Evolutionary conservation across 2,797 vertebrate genomes (phyloP).

Genomic region (Emydoidea blandingii): DNA sequence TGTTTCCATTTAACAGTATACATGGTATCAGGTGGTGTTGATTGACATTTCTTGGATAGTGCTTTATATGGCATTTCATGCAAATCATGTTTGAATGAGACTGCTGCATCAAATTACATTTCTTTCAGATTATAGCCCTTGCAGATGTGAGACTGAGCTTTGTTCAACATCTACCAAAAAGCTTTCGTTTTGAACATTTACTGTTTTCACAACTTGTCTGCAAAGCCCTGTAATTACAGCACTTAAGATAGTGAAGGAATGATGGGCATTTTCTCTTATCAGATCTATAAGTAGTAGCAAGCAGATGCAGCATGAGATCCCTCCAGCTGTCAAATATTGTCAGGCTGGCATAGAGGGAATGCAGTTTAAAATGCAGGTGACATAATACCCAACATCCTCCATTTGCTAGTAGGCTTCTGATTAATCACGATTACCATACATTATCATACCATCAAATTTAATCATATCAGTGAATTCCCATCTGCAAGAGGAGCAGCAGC

Average conservation of each 20-base stretch:
- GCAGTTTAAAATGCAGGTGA: conserved; percentile 95
- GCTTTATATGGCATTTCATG: conserved; percentile 89
- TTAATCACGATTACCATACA: conserved; percentile 97
- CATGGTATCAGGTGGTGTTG: conserved; percentile 87
- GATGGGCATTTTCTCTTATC: conserved; percentile 78
- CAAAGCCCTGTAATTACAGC: conserved; percentile 78
- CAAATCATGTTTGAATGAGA: conserved; percentile 87
- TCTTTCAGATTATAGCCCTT: conserved; percentile 79
- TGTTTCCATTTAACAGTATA: conserved; percentile 65
- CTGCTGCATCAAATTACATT: conserved; percentile 86
- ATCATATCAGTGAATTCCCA: conserved; percentile 91
- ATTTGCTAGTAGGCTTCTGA: conserved; percentile 92
- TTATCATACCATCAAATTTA: conserved; percentile 98
- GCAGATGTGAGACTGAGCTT: conserved; percentile 78
- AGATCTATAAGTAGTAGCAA: conserved; percentile 76
- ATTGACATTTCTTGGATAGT: conserved; percentile 84
- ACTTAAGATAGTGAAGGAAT: conserved; percentile 74
- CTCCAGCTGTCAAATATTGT: conserved; percentile 87
- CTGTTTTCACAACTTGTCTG: conserved; percentile 75
- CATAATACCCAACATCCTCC: conserved; percentile 88
- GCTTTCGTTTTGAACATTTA: conserved; percentile 67
- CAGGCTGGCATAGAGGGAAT: conserved; percentile 85
- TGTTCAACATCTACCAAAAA: conserved; percentile 64
- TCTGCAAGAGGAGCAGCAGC: conserved; percentile 79
- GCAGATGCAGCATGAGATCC: conserved; percentile 80